phyloP scores from a whole-genome alignment of 1,140 invertebrate genomes.

The Heliconius hewitsoni region DNA sequence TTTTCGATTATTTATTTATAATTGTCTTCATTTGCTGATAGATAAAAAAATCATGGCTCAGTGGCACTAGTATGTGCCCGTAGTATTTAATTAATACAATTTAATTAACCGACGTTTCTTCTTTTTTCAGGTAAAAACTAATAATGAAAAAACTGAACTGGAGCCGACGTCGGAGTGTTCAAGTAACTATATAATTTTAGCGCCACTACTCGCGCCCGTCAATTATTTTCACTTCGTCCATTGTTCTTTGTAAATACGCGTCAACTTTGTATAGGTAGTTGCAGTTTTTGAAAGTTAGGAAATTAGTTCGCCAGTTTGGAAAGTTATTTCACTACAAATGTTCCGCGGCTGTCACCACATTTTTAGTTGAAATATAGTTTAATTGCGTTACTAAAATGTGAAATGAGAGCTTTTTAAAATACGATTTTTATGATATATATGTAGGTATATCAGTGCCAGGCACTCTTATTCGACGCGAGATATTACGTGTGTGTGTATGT shows the following conservation, averaged over 20 bases:
- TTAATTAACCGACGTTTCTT: background rate
- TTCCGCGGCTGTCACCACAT: background rate
- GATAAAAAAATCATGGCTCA: too few species aligned
- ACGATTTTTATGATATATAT: background rate
- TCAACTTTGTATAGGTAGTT: background rate
- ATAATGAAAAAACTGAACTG: background rate
- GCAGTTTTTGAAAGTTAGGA: background rate
- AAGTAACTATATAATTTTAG: background rate
- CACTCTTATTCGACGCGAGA: too few species aligned
- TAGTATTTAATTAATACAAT: too few species aligned
- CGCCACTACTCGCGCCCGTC: background rate
- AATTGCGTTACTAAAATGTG: background rate
- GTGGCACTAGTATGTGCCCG: too few species aligned
- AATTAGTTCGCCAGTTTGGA: background rate
- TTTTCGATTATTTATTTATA: background rate
- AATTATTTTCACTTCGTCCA: background rate
- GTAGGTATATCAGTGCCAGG: background rate
- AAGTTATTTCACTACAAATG: conserved; percentile 1
- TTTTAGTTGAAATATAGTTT: background rate
- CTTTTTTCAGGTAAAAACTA: background rate
- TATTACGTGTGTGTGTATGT: too few species aligned
- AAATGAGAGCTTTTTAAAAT: background rate
- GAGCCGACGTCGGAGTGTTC: background rate
- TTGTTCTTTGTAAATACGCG: background rate
- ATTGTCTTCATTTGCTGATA: background rate